Conservation (phyloP, 1,140 invertebrate species). For the Druon quercuslanigerum region DNA sequence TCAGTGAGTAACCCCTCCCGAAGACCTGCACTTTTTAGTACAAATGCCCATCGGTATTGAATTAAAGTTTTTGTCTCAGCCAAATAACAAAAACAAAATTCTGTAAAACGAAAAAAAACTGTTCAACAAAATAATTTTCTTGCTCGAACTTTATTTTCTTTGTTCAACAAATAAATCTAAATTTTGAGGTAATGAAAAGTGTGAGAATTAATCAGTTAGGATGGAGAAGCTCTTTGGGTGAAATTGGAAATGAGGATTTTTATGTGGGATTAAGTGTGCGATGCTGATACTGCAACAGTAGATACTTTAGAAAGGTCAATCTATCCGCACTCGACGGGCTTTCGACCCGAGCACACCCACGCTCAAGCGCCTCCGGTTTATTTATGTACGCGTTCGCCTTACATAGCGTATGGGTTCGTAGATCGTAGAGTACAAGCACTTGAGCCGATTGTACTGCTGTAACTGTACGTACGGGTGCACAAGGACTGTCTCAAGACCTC, state of each 20-base stretch:
- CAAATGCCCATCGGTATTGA: no score
- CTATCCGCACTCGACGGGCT: constrained; percentile 42
- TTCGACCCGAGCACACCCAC: constrained; percentile 50
- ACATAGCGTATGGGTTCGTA: background rate
- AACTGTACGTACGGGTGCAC: constrained; percentile 31
- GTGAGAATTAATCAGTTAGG: background rate
- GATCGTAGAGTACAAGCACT: background rate
- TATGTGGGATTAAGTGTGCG: constrained; percentile 13
- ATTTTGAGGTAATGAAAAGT: background rate
- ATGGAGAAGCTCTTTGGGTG: background rate
- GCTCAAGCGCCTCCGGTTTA: constrained; percentile 49
- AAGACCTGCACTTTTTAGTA: no score
- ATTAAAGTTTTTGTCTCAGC: no score
- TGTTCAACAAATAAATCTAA: no score
- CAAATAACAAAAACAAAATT: no score
- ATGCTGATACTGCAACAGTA: constrained; percentile 19
- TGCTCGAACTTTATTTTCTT: no score
- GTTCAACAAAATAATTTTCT: no score
- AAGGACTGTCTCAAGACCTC: constrained; percentile 47
- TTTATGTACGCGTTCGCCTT: constrained; percentile 51
- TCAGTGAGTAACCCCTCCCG: no score
- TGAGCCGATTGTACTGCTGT: background rate
- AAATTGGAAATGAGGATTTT: constrained; percentile 24
- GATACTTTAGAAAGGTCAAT: constrained; percentile 39
- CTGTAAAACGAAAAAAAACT: no score